Evolutionary conservation across 2,888 invertebrate genomes (phyloP).

Genomic region (Anoplius nigerrimus): DNA sequence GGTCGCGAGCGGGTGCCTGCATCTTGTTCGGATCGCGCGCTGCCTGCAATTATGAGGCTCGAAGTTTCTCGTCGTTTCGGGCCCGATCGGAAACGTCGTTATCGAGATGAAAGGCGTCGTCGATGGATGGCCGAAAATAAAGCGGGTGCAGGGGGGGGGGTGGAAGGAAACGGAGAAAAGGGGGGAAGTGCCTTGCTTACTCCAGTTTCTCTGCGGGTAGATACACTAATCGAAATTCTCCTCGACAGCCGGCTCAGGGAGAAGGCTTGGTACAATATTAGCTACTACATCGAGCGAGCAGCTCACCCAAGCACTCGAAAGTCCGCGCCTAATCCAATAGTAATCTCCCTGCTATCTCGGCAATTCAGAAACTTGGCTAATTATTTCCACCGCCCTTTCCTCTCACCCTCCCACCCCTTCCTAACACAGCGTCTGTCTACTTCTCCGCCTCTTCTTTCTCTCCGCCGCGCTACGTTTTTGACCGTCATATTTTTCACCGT

Average conservation of each 20-base stretch:
- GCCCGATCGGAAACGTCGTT: background rate
- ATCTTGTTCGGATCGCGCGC: too few species aligned
- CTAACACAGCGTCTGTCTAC: too few species aligned
- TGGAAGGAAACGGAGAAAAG: too few species aligned
- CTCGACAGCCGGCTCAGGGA: slow-evolving; percentile 6
- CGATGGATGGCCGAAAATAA: background rate
- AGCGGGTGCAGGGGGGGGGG: background rate
- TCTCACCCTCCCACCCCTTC: background rate
- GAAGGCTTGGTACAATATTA: slow-evolving; percentile 30
- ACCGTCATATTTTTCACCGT: too few species aligned
- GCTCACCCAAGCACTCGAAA: slow-evolving; percentile 17
- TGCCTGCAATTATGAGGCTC: background rate
- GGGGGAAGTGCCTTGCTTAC: background rate
- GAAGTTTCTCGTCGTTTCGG: background rate
- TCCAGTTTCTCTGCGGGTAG: slow-evolving; percentile 2
- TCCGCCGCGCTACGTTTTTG: background rate
- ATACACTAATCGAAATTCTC: slow-evolving; percentile 17
- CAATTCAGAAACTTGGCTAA: slow-evolving; percentile 28
- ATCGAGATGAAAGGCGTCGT: background rate
- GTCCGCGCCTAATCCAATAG: slow-evolving; percentile 28
- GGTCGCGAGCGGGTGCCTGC: too few species aligned
- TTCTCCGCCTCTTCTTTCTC: slow-evolving; percentile 27
- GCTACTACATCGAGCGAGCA: slow-evolving; percentile 19
- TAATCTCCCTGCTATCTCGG: slow-evolving; percentile 22
- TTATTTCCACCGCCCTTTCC: slow-evolving; percentile 17